Conservation (phyloP, 2,113 vertebrate species). For the Charina bottae region DNA sequence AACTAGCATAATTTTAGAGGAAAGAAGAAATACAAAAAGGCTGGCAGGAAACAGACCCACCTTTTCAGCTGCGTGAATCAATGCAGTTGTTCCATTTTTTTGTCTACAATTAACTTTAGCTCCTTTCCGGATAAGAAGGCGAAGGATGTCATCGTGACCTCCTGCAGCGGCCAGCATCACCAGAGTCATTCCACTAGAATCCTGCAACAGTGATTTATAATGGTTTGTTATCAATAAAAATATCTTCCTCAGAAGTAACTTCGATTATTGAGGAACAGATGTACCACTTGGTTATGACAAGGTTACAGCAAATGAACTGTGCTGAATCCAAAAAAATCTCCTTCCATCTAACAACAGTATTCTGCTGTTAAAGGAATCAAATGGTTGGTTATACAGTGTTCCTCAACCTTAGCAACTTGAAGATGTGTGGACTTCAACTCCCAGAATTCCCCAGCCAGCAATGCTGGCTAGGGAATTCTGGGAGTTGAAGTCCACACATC, state of each 20-base stretch:
- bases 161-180: slow-evolving; percentile 94
- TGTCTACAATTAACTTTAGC: slow-evolving; percentile 90
- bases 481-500: no score
- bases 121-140: slow-evolving; percentile 91
- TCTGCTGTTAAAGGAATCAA: background rate
- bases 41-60: slow-evolving; percentile 62
- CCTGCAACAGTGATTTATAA: slow-evolving; percentile 72
- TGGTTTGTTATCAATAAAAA: background rate
- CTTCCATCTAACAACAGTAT: background rate
- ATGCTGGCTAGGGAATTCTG: no score
- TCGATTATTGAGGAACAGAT: background rate
- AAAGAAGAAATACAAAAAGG: background rate
- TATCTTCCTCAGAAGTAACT: background rate
- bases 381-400: background rate
- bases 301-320: background rate
- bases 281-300: background rate
- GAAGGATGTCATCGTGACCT: slow-evolving; percentile 92
- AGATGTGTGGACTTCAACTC: no score
- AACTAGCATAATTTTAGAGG: rapidly evolving
- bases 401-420: no score
- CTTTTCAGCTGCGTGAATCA: slow-evolving; percentile 97
- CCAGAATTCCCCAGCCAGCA: no score
- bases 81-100: slow-evolving; percentile 92
- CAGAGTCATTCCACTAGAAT: slow-evolving; percentile 93
- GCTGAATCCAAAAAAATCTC: background rate